Evolutionary conservation across 2,797 vertebrate species (phyloP).

Genomic region (Telmatherina bonti): DNA sequence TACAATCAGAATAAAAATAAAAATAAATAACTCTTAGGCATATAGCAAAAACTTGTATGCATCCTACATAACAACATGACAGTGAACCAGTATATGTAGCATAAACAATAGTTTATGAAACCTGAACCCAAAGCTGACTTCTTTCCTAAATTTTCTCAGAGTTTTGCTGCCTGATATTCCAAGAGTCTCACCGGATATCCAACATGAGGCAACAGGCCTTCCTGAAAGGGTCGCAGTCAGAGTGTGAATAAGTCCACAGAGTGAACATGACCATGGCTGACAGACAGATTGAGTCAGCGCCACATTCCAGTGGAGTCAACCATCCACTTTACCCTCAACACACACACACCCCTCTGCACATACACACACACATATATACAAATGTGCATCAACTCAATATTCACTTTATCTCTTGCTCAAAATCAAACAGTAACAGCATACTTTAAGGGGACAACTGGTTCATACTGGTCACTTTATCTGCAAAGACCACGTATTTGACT

Average conservation of each 20-base stretch:
- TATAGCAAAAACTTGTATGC: background rate
- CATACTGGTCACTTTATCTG: conserved; percentile 2
- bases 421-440: conserved; percentile 25
- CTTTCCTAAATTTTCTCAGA: conserved; percentile 63
- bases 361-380: conserved; percentile 44
- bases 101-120: conserved; percentile 19
- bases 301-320: conserved; percentile 86
- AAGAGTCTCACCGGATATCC: conserved; percentile 78
- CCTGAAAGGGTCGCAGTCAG: conserved; percentile 65
- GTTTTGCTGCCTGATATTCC: conserved; percentile 72
- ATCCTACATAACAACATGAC: background rate
- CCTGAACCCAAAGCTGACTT: conserved; percentile 44
- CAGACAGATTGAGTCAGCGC: conserved; percentile 85
- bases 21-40: background rate
- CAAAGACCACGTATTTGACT: conserved; percentile 21
- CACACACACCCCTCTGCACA: conserved; percentile 48
- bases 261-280: conserved; percentile 77
- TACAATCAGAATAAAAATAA: too few species aligned
- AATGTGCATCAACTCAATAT: conserved; percentile 39
- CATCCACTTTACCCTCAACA: conserved; percentile 76
- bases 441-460: conserved; percentile 44
- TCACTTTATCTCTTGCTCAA: conserved; percentile 21
- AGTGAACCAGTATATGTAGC: background rate
- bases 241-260: conserved; percentile 82
- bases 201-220: conserved; percentile 77